Conservation (phyloP, 2,113 vertebrate genomes). For the Oncorhynchus keta region DNA sequence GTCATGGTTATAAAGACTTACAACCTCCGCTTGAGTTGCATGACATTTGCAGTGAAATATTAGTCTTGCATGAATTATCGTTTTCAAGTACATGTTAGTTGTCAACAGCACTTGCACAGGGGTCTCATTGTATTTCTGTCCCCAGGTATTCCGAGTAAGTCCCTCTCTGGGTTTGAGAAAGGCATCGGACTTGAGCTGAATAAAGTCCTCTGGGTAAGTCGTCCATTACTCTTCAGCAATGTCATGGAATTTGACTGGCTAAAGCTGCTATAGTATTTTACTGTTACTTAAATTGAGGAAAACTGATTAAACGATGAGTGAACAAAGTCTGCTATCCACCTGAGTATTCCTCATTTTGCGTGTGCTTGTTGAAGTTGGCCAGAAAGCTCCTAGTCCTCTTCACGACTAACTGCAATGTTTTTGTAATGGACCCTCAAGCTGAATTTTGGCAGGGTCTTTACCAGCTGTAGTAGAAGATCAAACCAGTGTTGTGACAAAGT, state of each 20-base stretch:
- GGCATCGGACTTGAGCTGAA: background rate
- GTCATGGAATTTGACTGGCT: background rate
- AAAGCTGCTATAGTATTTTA: background rate
- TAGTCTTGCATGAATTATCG: slow-evolving; percentile 58
- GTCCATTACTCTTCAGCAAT: background rate
- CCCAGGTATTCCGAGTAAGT: slow-evolving; percentile 46
- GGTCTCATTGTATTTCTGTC: slow-evolving; percentile 58
- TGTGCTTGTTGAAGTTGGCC: background rate
- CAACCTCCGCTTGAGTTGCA: slow-evolving; percentile 67
- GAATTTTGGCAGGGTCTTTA: background rate
- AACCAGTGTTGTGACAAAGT: no score
- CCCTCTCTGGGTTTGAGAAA: slow-evolving; percentile 17
- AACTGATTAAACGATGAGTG: background rate
- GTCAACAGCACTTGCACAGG: background rate
- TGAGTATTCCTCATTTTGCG: background rate
- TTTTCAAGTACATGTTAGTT: slow-evolving; percentile 17
- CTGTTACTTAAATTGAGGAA: no score
- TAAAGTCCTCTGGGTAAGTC: slow-evolving; percentile 41
- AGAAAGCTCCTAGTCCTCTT: background rate
- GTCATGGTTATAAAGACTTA: slow-evolving; percentile 39
- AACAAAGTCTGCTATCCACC: background rate
- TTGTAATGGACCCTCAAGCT: background rate
- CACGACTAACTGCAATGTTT: background rate
- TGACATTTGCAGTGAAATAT: slow-evolving; percentile 52
- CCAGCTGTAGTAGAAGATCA: background rate